These are phyloP conservation scores for Cacatua alba DNA, from an alignment of 2,113 vertebrate genomes.

Conservation along the genomic window DNA sequence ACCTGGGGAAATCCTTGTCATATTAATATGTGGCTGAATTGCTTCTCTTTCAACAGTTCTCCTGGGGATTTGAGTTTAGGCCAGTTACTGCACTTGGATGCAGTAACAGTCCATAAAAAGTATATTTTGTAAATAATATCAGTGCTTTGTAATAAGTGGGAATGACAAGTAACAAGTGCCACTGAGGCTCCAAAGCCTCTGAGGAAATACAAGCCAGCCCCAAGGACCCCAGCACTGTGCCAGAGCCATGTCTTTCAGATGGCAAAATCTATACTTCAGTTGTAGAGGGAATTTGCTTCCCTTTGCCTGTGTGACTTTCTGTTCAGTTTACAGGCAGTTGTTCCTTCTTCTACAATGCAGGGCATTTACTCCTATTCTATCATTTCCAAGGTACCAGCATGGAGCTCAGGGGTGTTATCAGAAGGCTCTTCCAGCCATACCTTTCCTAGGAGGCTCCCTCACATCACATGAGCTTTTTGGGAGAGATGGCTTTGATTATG, in stretches of 20 bases:
- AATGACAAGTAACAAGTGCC: slow-evolving; percentile 15
- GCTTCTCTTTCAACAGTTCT: slow-evolving; percentile 39
- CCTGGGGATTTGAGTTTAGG: slow-evolving; percentile 21
- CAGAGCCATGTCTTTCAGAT: neutral
- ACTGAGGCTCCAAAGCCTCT: neutral
- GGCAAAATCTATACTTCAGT: neutral
- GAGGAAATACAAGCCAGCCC: neutral
- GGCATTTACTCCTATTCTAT: neutral
- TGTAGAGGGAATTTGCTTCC: neutral
- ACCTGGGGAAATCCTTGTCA: slow-evolving; percentile 34
- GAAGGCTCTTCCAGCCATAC: neutral
- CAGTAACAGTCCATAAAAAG: neutral
- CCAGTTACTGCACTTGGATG: slow-evolving; percentile 29
- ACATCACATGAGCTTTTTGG: neutral
- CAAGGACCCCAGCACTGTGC: neutral
- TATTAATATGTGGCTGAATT: slow-evolving; percentile 28
- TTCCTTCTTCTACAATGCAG: fast-evolving
- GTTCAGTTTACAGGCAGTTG: neutral
- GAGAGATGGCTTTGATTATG: neutral
- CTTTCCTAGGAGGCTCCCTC: neutral
- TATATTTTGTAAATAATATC: slow-evolving; percentile 14
- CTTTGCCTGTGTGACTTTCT: neutral
- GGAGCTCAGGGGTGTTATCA: neutral
- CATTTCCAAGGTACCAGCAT: neutral
- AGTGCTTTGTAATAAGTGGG: slow-evolving; percentile 20